Evolutionary conservation across 2,797 vertebrate genomes (phyloP), one percentile per base, ranked within the genome.

Genomic region (Hephaestus fuliginosus): DNA sequence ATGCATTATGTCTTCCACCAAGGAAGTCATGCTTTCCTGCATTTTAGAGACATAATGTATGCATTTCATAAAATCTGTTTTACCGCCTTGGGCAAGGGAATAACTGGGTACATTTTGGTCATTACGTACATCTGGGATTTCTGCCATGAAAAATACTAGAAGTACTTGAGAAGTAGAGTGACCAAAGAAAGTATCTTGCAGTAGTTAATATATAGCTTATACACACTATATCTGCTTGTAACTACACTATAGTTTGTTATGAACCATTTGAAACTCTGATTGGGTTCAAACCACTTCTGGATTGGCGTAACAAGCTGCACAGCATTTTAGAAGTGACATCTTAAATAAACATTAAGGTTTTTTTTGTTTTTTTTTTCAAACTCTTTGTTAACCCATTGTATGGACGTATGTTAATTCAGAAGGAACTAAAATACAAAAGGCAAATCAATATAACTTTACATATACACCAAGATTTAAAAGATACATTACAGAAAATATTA

Each of bases 101-200:
- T 15, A 48, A 4, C 18, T 2, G 15, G 41, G 51, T 20, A 48
- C 25, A 56, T 36, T 25, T 18, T 28, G 43, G 6, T 62, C 41
- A 52, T 56, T 44, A 79, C 67, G 25, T 63, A 33, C n/a, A 75
- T 62, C 48, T 74, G 25, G 62, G 44, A 68, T 39, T 60, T 58
- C 52, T 0, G 25, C 25, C 56, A 41, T 11, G 17, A 61, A 55
- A 70, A 67, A 70, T 4, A 77, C 39, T 2, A 11, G 5, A 75
- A 30, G 7, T 44, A 5, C 0, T 20, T 6, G 43, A 61, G 4
- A 30, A 7, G 72, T 36, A 18, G 4, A 53, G 7, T 2, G 10
- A 22, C 7, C 14, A 52, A 25, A 25, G 25, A 25, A 25, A 25
- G 25, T 25, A 25, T 25, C 25, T 25, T 25, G 25, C 25, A 25